phyloP scores from a whole-genome alignment of 2,888 invertebrate species.

The Clivina fossor region DNA sequence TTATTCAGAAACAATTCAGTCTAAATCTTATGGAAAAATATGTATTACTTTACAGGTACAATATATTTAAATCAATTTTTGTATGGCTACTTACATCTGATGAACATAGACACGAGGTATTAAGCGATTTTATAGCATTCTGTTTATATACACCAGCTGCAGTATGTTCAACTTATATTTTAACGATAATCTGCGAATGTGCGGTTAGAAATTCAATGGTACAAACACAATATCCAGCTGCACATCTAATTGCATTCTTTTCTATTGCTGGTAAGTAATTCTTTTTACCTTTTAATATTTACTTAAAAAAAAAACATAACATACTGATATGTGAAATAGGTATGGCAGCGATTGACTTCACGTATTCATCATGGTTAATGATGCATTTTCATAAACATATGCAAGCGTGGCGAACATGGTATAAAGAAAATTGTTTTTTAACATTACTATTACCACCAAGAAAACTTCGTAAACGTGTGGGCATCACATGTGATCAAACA shows the following conservation, averaged over 20 bases:
- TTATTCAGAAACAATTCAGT: too few relatives aligned
- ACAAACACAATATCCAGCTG: slow-evolving; percentile 43
- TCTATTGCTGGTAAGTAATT: slow-evolving; percentile 49
- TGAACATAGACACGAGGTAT: slow-evolving; percentile 53
- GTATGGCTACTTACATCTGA: slow-evolving; percentile 54
- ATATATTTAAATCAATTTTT: slow-evolving; percentile 48
- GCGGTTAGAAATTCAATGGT: slow-evolving; percentile 46
- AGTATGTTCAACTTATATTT: slow-evolving; percentile 52
- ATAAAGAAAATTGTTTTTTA: slow-evolving; percentile 48
- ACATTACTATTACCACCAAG: slow-evolving; percentile 49
- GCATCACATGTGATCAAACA: neutral
- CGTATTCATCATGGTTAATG: slow-evolving; percentile 53
- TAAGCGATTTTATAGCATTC: slow-evolving; percentile 56
- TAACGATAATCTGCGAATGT: slow-evolving; percentile 52
- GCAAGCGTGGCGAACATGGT: slow-evolving; percentile 52
- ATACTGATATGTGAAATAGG: slow-evolving; percentile 38
- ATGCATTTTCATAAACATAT: slow-evolving; percentile 49
- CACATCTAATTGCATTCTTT: slow-evolving; percentile 49
- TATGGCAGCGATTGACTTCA: slow-evolving; percentile 53
- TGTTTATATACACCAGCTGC: slow-evolving; percentile 58
- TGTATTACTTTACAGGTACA: slow-evolving; percentile 43
- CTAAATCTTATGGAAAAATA: too few relatives aligned
- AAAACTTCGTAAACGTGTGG: slow-evolving; percentile 39
- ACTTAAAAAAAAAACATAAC: slow-evolving; percentile 2
- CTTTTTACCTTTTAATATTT: slow-evolving; percentile 7